Evolutionary conservation across 1,140 invertebrate species (phyloP), one percentile per base, ranked within the genome.

Genomic region (Heliconius melpomene): DNA sequence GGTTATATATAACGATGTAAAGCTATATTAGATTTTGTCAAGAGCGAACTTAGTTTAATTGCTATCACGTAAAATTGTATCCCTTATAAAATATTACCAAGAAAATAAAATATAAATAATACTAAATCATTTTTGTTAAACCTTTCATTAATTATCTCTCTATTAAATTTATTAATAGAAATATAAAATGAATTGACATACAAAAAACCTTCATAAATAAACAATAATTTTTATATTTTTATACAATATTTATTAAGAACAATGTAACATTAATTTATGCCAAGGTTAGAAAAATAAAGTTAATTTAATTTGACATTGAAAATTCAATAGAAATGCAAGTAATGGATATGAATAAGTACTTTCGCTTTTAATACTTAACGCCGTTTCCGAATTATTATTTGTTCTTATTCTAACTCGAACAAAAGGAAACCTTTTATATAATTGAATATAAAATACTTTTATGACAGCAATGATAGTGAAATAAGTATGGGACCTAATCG

Each of bases 291-390:
- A 40, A 40, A 11, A 40, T 46, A 46, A 46, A 46, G 20, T 38
- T 2, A 6, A 66, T 66, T 71, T 32, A 71, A 18, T 36, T n/a
- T 72, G 76, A 78, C 76, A 78, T 78, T 78, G 76, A 77, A n/a
- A 54, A 29, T 72, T 72, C 32, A 16, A 38, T 77, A 60, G 54
- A 60, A 60, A 3, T n/a, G 26, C 60, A 66, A 66, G 60, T 66
- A 66, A 26, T 66, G 60, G 16, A n/a, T 72, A 77, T 18, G 23
- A 72, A 77, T 38, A 23, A 32, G 23, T 23, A 77, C 38, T 77
- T 77, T 77, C 20, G 71, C 60, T 70, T 77, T 77, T 46, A 29
- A 23, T 71, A 26, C 23, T 46, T 32, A 38, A 60, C 46, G 9
- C 23, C 2, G 23, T 66, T 26, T 66, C 60, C 13, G 60, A 13